Conservation (phyloP, 1,140 invertebrate genomes). For the Matsumurasca onukii region DNA sequence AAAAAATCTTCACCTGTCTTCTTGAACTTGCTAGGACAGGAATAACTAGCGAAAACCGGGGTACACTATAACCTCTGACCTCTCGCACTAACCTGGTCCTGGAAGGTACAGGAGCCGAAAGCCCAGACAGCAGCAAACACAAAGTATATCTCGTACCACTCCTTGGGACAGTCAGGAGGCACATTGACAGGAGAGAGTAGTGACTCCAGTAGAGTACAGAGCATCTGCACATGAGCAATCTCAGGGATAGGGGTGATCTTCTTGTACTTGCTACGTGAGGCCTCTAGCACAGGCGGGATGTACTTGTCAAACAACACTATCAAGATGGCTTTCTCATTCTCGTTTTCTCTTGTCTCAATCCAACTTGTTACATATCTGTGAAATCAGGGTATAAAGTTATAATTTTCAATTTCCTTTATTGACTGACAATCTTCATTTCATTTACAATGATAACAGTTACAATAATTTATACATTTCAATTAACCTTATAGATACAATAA, state of each 20-base stretch:
- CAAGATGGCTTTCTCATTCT: constrained; percentile 75
- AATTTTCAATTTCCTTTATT: no score
- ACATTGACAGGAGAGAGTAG: constrained; percentile 78
- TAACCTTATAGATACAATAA: no score
- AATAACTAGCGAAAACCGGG: no score
- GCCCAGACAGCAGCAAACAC: constrained; percentile 91
- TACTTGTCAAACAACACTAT: constrained; percentile 94
- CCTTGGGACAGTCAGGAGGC: constrained; percentile 84
- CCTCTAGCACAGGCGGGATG: constrained; percentile 82
- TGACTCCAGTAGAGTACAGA: constrained; percentile 87
- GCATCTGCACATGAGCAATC: constrained; percentile 86
- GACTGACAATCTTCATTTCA: no score
- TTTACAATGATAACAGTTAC: no score
- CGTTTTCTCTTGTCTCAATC: constrained; percentile 81
- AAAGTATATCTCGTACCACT: constrained; percentile 94
- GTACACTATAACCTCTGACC: no score
- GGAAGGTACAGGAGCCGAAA: constrained; percentile 87
- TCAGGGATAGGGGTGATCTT: constrained; percentile 91
- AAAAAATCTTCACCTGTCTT: no score
- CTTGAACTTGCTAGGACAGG: no score
- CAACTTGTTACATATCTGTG: constrained; percentile 73
- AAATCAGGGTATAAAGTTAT: no score
- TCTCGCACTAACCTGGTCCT: constrained; percentile 87
- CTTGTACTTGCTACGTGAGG: constrained; percentile 76
- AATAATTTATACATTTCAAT: no score